phyloP scores from a whole-genome alignment of 2,113 vertebrate genomes.

The Hucho hucho region DNA sequence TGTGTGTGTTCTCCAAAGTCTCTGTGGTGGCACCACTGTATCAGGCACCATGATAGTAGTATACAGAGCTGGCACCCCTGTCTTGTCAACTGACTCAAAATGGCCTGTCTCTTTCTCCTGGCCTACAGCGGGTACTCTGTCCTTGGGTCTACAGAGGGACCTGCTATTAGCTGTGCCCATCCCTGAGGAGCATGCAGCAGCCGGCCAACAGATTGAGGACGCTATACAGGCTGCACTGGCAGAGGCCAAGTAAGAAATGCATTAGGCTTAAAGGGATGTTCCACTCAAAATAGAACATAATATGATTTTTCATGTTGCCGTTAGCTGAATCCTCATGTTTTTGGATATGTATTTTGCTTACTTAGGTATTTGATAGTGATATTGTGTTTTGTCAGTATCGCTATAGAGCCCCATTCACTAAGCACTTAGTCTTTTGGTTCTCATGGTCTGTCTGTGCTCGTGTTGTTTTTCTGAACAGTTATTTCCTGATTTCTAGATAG shows the following conservation, averaged over 20 bases:
- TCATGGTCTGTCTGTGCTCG: not conserved
- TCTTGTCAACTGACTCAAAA: constrained; percentile 72
- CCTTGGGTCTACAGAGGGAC: constrained; percentile 78
- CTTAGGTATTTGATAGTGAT: too few relatives aligned
- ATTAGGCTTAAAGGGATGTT: too few relatives aligned
- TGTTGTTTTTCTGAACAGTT: too few relatives aligned
- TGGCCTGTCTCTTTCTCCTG: not conserved
- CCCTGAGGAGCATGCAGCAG: constrained; percentile 74
- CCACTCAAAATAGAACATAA: too few relatives aligned
- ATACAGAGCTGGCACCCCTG: constrained; percentile 77
- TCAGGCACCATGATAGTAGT: constrained; percentile 87
- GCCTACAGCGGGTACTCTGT: constrained; percentile 66
- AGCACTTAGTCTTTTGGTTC: too few relatives aligned
- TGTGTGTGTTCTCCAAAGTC: constrained; percentile 65
- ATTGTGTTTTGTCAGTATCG: too few relatives aligned
- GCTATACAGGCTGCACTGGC: constrained; percentile 77
- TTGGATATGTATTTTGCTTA: too few relatives aligned
- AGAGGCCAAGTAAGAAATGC: constrained; percentile 73
- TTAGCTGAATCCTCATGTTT: too few relatives aligned
- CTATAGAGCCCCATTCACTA: too few relatives aligned
- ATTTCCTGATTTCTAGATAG: constrained; percentile 12
- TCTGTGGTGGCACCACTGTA: constrained; percentile 86
- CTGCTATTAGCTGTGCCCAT: constrained; percentile 85
- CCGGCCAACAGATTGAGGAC: constrained; percentile 76
- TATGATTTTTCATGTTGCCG: too few relatives aligned